These are phyloP conservation scores for Labeo calbasu DNA, from an alignment of 2,797 vertebrate species.

Conservation along the genomic window DNA sequence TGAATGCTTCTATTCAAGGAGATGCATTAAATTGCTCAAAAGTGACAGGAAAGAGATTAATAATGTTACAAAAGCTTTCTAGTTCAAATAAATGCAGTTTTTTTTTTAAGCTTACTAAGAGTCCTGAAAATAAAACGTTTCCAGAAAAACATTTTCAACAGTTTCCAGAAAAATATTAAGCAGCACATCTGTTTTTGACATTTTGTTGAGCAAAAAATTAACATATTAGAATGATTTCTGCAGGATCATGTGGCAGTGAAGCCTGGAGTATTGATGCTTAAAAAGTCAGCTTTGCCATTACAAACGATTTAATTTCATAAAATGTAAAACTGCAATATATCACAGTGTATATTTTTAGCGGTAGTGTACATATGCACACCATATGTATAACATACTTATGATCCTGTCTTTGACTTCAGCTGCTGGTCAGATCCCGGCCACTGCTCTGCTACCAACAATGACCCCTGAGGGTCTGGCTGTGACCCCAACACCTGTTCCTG, in stretches of 20 bases:
- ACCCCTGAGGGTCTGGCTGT: conserved; percentile 91
- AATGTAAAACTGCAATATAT: not conserved
- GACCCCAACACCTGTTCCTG: conserved; percentile 90
- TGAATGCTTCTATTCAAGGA: not conserved
- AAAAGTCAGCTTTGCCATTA: not conserved
- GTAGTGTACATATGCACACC: not conserved
- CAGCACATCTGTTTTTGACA: not conserved
- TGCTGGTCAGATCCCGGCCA: conserved; percentile 93
- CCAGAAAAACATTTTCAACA: not conserved
- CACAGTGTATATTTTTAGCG: not conserved
- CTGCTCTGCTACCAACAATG: conserved; percentile 91
- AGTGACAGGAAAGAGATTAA: not conserved
- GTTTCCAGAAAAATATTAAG: not conserved
- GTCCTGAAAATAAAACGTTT: not conserved
- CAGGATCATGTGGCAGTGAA: not conserved
- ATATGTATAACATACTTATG: not conserved
- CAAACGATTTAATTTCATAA: not conserved
- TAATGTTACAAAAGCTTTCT: not conserved
- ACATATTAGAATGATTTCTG: not conserved
- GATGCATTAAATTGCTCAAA: not conserved
- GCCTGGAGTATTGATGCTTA: not conserved
- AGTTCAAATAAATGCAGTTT: not conserved
- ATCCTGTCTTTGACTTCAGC: conserved; percentile 68
- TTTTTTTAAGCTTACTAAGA: no score
- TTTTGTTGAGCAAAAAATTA: not conserved